phyloP scores from a whole-genome alignment of 2,888 invertebrate species.

The Cephus runcator region DNA sequence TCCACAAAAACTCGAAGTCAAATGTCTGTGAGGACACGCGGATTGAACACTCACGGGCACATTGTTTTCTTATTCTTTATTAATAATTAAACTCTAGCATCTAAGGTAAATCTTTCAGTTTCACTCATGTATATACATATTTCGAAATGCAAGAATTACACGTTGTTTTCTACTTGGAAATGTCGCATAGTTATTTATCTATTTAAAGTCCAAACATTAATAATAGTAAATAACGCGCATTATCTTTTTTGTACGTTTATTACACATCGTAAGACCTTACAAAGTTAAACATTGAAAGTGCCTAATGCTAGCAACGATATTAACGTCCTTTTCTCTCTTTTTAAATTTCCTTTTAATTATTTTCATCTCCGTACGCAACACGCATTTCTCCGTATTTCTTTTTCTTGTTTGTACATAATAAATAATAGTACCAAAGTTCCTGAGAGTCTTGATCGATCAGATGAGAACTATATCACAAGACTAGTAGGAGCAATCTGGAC shows the following conservation, averaged over 20 bases:
- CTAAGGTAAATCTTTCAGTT: constrained; percentile 12
- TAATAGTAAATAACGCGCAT: neutral
- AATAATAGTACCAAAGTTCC: constrained; percentile 7
- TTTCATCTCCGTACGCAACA: constrained; percentile 23
- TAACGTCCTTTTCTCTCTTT: constrained; percentile 38
- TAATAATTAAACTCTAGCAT: constrained; percentile 3
- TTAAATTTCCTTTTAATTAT: constrained; percentile 29
- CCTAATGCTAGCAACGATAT: constrained; percentile 40
- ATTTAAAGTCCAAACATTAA: neutral
- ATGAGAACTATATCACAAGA: neutral
- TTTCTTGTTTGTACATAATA: constrained; percentile 18
- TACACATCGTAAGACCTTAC: constrained; percentile 39
- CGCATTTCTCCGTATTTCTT: constrained; percentile 9
- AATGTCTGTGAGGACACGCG: neutral
- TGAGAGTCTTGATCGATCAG: neutral
- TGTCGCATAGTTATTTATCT: neutral
- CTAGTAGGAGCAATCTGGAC: neutral
- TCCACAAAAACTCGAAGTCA: neutral
- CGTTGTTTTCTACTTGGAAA: constrained; percentile 45
- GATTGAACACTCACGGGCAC: neutral
- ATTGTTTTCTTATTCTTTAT: neutral
- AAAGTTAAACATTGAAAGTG: constrained; percentile 44
- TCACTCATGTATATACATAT: constrained; percentile 42
- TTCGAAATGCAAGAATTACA: constrained; percentile 38
- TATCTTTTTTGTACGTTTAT: constrained; percentile 38